These are phyloP conservation scores for Phenganax subtilis DNA, from an alignment of 92 coral and sea anemone genomes.

Conservation along the genomic window DNA sequence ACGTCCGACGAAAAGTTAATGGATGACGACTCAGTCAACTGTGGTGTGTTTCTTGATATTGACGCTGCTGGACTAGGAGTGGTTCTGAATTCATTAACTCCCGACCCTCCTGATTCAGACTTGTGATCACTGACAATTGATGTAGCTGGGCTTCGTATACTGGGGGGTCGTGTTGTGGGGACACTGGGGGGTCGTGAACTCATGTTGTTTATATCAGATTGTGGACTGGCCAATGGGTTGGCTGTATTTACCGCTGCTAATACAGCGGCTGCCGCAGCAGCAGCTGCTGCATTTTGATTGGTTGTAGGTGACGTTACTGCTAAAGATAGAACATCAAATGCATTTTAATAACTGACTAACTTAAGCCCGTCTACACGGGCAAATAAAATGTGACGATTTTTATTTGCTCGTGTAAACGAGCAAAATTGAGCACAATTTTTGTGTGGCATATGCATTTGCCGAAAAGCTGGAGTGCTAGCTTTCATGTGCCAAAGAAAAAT, in stretches of 20 bases:
- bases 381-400: too few relatives aligned
- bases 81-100: slow-evolving; percentile 47
- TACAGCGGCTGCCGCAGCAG: slow-evolving; percentile 82
- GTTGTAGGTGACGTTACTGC: slow-evolving; percentile 40
- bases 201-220: slow-evolving; percentile 49
- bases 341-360: neutral
- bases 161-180: slow-evolving; percentile 50
- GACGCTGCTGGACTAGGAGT: slow-evolving; percentile 58
- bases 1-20: slow-evolving; percentile 10
- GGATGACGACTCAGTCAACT: neutral
- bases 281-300: slow-evolving; percentile 61
- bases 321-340: neutral
- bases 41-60: neutral
- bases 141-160: slow-evolving; percentile 58
- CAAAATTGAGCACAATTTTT: too few relatives aligned
- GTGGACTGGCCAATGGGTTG: slow-evolving; percentile 58
- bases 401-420: too few relatives aligned
- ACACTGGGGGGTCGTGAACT: slow-evolving; percentile 55
- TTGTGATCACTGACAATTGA: slow-evolving; percentile 51
- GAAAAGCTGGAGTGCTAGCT: too few relatives aligned
- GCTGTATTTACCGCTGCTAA: slow-evolving; percentile 64
- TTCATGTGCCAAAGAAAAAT: too few relatives aligned
- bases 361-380: neutral
- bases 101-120: slow-evolving; percentile 55
- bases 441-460: too few relatives aligned